phyloP scores from a whole-genome alignment of 2,113 vertebrate species.

The Ornithorhynchus anatinus region DNA sequence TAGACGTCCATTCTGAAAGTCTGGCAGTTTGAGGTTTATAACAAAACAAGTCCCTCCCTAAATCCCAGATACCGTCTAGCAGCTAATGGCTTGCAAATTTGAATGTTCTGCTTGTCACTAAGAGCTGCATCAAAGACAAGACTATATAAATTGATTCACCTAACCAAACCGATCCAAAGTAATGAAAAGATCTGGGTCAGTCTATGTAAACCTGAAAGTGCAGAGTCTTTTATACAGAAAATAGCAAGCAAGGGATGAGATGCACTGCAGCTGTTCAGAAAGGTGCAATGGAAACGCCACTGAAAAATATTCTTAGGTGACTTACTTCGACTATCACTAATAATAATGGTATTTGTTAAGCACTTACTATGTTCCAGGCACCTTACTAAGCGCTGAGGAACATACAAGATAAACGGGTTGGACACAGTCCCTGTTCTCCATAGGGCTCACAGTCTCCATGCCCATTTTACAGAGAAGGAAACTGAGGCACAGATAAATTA shows the following conservation, averaged over 20 bases:
- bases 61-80: conserved; percentile 32
- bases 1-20: neutral
- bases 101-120: conserved; percentile 52
- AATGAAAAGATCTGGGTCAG: conserved; percentile 47
- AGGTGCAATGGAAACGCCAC: conserved; percentile 15
- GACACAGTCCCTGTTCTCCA: too few species aligned
- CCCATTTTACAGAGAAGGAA: too few species aligned
- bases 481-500: too few species aligned
- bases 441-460: too few species aligned
- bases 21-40: neutral
- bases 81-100: conserved; percentile 59
- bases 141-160: conserved; percentile 57
- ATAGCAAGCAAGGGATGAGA: conserved; percentile 16
- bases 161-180: conserved; percentile 43
- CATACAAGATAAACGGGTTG: too few species aligned
- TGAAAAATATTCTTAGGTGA: too few species aligned
- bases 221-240: conserved; percentile 1
- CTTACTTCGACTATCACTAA: too few species aligned
- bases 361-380: too few species aligned
- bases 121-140: conserved; percentile 40
- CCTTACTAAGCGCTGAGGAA: too few species aligned
- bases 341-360: too few species aligned
- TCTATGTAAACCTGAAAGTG: conserved; percentile 28
- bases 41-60: conserved; percentile 21
- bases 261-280: neutral